Conservation (phyloP, 1,140 invertebrate genomes). For the Drosophila prosaltans region DNA sequence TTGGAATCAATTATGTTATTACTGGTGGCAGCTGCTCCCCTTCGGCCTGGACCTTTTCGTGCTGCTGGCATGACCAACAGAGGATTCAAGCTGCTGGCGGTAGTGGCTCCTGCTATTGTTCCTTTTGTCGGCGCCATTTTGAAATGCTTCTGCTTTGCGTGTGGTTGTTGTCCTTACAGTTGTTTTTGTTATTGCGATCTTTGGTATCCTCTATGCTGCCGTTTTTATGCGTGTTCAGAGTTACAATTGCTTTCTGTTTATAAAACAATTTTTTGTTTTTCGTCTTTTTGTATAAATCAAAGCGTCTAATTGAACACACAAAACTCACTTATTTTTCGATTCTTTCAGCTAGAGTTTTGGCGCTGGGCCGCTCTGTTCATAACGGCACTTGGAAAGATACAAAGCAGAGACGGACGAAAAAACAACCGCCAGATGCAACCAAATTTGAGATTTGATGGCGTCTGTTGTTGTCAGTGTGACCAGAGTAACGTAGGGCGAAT, state of each 20-base stretch:
- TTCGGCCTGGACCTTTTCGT: conserved; percentile 83
- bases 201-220: conserved; percentile 21
- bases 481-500: neutral
- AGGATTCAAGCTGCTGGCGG: conserved; percentile 51
- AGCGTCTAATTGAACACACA: conserved; percentile 22
- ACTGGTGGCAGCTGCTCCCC: conserved; percentile 45
- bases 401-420: conserved; percentile 34
- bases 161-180: conserved; percentile 8
- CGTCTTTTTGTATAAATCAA: conserved; percentile 24
- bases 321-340: conserved; percentile 40
- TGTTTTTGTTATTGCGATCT: conserved; percentile 24
- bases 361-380: conserved; percentile 58
- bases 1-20: conserved; percentile 63
- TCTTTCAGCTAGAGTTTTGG: conserved; percentile 46
- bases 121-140: conserved; percentile 82
- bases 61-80: conserved; percentile 46
- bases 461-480: conserved; percentile 24
- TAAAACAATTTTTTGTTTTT: conserved; percentile 26
- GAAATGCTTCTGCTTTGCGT: conserved; percentile 40
- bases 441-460: conserved; percentile 47
- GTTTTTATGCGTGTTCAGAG: conserved; percentile 4
- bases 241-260: conserved; percentile 13
- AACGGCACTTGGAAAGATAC: conserved; percentile 66
- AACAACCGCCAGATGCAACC: conserved; percentile 55
- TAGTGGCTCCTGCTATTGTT: conserved; percentile 52